Evolutionary conservation across 1,140 invertebrate species (phyloP).

Genomic region (Trichomalopsis sarcophagae): DNA sequence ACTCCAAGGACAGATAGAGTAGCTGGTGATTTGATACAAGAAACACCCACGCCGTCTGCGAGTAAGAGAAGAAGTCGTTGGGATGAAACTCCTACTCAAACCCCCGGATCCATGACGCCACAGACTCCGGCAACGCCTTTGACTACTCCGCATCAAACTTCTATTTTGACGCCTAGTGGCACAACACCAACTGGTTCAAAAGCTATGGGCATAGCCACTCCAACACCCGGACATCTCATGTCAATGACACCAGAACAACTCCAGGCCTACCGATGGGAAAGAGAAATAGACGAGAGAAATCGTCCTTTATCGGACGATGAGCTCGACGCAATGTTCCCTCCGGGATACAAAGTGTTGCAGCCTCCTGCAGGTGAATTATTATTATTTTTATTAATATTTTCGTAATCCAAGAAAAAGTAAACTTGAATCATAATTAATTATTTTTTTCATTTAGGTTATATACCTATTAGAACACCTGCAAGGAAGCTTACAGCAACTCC

Average conservation of each 20-base stretch:
- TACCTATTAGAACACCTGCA: conserved; percentile 97
- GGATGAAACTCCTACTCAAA: conserved; percentile 96
- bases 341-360: conserved; percentile 97
- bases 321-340: conserved; percentile 96
- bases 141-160: conserved; percentile 78
- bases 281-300: conserved; percentile 99
- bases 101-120: conserved; percentile 84
- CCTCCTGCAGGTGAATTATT: conserved; percentile 86
- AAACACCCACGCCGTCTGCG: conserved; percentile 93
- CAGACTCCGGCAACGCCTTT: conserved; percentile 82
- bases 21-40: conserved; percentile 88
- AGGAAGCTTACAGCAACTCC: conserved; percentile 98
- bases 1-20: conserved; percentile 95
- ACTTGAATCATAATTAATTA: conserved; percentile 12
- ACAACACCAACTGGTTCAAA: conserved; percentile 95
- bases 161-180: conserved; percentile 78
- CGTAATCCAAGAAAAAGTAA: not conserved
- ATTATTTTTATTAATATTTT: conserved; percentile 9
- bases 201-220: conserved; percentile 98
- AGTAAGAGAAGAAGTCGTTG: conserved; percentile 91
- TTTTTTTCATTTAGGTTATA: conserved; percentile 80
- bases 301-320: conserved; percentile 97
- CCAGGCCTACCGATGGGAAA: conserved; percentile 98
- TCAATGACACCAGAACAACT: conserved; percentile 99
- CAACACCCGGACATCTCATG: conserved; percentile 94